Evolutionary conservation across 2,888 invertebrate genomes (phyloP).

Genomic region (Autographa gamma): DNA sequence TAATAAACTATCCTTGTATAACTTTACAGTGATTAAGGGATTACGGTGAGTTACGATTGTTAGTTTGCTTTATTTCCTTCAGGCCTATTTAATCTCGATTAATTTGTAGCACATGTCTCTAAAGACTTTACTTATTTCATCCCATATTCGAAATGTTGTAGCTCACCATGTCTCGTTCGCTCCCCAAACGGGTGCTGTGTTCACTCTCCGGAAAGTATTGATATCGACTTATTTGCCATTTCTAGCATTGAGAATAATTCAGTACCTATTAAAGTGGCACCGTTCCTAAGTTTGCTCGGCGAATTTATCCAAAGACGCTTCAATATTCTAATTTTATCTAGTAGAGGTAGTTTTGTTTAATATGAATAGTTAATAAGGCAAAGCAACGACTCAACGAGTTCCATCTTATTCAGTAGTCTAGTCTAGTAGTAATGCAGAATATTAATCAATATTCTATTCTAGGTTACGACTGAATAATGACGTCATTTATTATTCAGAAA

Average conservation of each 20-base stretch:
- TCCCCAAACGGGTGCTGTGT: constrained; percentile 1
- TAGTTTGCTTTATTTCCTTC: not conserved
- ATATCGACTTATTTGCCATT: constrained; percentile 11
- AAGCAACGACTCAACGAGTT: not conserved
- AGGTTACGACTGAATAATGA: not conserved
- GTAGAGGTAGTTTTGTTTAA: not conserved
- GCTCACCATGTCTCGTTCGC: not conserved
- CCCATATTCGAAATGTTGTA: too few relatives aligned
- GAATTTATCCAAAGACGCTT: constrained; percentile 32
- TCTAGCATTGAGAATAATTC: not conserved
- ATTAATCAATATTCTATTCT: not conserved
- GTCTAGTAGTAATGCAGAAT: not conserved
- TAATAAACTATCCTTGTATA: constrained; percentile 2
- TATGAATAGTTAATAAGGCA: not conserved
- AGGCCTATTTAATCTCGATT: constrained; percentile 3
- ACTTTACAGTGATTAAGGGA: constrained; percentile 4
- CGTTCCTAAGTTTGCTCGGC: not conserved
- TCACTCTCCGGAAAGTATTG: constrained; percentile 15
- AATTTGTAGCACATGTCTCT: too few relatives aligned
- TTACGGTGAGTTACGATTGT: not conserved
- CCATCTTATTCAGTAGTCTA: not conserved
- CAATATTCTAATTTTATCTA: constrained; percentile 32
- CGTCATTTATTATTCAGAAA: not conserved
- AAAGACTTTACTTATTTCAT: too few relatives aligned
- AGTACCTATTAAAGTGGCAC: constrained; percentile 7